phyloP scores from a whole-genome alignment of 2,113 vertebrate genomes.

The Lophura nycthemera region DNA sequence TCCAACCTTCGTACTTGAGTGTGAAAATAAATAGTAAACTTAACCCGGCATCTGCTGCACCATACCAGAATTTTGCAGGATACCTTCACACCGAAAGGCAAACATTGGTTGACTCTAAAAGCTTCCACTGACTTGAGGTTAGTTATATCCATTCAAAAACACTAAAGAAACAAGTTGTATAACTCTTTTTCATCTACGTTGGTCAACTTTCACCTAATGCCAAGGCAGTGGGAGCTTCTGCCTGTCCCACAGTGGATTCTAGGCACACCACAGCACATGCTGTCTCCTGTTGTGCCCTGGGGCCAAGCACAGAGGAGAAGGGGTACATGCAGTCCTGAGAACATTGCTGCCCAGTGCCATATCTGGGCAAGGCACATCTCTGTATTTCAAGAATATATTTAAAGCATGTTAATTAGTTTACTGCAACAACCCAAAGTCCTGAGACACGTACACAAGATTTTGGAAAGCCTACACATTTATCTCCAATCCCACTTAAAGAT shows the following conservation, averaged over 20 bases:
- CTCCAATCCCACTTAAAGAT: neutral
- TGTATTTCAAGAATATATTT: neutral
- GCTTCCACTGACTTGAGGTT: neutral
- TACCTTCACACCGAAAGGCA: neutral
- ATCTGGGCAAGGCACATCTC: neutral
- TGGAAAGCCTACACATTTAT: neutral
- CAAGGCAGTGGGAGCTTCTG: neutral
- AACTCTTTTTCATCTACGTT: neutral
- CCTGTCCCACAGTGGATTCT: fast-evolving
- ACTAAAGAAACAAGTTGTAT: neutral
- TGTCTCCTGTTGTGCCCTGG: neutral
- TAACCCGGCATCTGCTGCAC: neutral
- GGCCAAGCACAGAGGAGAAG: neutral
- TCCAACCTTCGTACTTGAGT: neutral
- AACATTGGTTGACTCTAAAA: neutral
- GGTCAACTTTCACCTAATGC: neutral
- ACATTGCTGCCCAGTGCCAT: neutral
- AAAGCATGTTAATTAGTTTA: neutral
- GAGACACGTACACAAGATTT: neutral
- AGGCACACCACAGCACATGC: neutral
- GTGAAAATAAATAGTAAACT: neutral
- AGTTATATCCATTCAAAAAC: neutral
- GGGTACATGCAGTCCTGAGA: neutral
- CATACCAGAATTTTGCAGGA: neutral
- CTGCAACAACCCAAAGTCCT: neutral